Evolutionary conservation across 2,797 vertebrate genomes (phyloP).

Genomic region (Karalla daura): DNA sequence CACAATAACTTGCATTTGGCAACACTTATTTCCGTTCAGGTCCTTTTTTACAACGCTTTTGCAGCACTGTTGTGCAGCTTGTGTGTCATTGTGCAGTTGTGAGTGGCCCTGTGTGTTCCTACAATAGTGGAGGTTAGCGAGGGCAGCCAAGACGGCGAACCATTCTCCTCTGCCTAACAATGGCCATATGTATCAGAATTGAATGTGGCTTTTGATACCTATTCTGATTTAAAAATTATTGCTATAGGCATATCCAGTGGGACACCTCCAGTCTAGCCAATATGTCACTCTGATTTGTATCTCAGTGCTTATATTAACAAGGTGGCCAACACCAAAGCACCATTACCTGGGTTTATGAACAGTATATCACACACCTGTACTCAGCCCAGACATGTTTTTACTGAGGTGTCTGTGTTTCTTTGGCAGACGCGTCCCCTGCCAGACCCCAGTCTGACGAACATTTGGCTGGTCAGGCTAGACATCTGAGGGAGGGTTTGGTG

Average conservation of each 20-base stretch:
- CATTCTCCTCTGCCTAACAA: conserved; percentile 81
- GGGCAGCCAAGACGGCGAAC: conserved; percentile 72
- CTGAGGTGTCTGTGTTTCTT: conserved; percentile 75
- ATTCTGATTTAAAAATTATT: conserved; percentile 79
- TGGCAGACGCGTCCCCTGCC: conserved; percentile 69
- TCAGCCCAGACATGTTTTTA: conserved; percentile 66
- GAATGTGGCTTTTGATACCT: conserved; percentile 77
- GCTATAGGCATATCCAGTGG: conserved; percentile 74
- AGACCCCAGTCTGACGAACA: conserved; percentile 73
- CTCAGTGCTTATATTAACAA: conserved; percentile 81
- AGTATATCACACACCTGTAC: conserved; percentile 77
- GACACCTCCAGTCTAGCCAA: conserved; percentile 75
- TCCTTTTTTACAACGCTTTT: conserved; percentile 51
- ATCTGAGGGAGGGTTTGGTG: conserved; percentile 70
- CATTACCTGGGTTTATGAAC: conserved; percentile 76
- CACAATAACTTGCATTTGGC: conserved; percentile 78
- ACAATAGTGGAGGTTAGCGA: conserved; percentile 77
- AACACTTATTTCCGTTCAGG: conserved; percentile 68
- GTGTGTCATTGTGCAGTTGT: conserved; percentile 57
- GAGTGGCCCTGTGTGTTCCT: conserved; percentile 64
- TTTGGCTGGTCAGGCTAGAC: conserved; percentile 73
- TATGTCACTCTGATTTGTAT: conserved; percentile 87
- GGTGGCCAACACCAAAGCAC: conserved; percentile 72
- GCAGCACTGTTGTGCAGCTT: conserved; percentile 60
- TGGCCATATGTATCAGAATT: conserved; percentile 76